Percentiles rank a stretch among this genome's conserved stretches.
phyloP scores from a whole-genome alignment of 1,140 invertebrate species.

The Rhyacophila brunnea region DNA sequence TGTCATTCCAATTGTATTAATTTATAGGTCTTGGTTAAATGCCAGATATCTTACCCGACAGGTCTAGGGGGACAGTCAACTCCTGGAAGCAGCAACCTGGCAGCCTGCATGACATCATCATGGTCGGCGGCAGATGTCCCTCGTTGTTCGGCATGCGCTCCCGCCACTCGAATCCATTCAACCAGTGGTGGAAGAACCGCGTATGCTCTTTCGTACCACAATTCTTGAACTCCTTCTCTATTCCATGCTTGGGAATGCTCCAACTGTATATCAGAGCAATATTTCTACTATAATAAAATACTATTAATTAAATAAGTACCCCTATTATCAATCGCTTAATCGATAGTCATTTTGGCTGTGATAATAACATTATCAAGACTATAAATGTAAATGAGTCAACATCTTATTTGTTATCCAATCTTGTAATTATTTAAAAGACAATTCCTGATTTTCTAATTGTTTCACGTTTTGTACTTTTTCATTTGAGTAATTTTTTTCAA shows the following conservation, averaged over 20 bases:
- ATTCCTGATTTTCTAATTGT: no score
- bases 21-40: not conserved
- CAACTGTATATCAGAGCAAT: conserved; percentile 49
- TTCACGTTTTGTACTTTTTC: no score
- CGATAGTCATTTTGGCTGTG: no score
- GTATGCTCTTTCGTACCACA: conserved; percentile 84
- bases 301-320: no score
- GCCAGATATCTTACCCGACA: conserved; percentile 49
- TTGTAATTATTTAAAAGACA: no score
- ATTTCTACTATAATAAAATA: no score
- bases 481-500: no score
- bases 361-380: no score
- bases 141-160: conserved; percentile 80
- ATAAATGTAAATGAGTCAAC: no score
- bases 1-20: no score
- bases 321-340: no score
- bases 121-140: conserved; percentile 75
- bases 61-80: conserved; percentile 83
- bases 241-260: conserved; percentile 53
- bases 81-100: conserved; percentile 78
- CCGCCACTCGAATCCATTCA: conserved; percentile 82
- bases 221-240: conserved; percentile 62
- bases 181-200: conserved; percentile 82
- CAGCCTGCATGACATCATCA: conserved; percentile 86
- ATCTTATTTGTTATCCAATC: no score